Conservation (phyloP, 2,888 invertebrate genomes). For the Mesochorus sp. region DNA sequence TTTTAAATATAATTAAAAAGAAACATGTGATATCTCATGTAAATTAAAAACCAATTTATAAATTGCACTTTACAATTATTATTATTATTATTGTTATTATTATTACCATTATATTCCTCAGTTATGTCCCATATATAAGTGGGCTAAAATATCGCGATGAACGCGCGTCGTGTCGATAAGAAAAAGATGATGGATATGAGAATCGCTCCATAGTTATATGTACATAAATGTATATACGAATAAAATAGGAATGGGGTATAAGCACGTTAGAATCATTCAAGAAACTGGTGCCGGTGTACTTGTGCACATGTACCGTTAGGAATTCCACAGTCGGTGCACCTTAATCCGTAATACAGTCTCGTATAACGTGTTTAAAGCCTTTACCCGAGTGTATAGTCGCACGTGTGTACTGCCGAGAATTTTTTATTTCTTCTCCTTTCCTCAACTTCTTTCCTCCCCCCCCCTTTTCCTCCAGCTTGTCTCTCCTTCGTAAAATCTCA, state of each 20-base stretch:
- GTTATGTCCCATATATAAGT: too few species aligned
- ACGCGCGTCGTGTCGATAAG: too few species aligned
- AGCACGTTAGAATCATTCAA: conserved; percentile 64
- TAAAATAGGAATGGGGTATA: conserved; percentile 17
- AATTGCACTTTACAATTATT: too few species aligned
- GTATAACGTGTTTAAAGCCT: conserved; percentile 43
- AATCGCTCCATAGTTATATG: too few species aligned
- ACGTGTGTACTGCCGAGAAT: conserved; percentile 5
- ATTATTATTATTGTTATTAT: too few species aligned
- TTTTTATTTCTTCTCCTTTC: conserved; percentile 28
- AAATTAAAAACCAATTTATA: too few species aligned
- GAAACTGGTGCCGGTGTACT: conserved; percentile 60
- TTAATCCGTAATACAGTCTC: conserved; percentile 62
- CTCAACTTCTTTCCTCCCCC: too few species aligned
- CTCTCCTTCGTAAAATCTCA: conserved; percentile 2
- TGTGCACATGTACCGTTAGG: conserved; percentile 68
- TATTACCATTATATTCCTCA: too few species aligned
- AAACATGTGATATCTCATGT: too few species aligned
- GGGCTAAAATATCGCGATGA: too few species aligned
- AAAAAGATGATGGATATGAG: not conserved
- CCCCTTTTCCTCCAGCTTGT: not conserved
- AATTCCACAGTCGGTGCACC: conserved; percentile 69
- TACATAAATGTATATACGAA: too few species aligned
- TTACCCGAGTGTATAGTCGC: conserved; percentile 37
- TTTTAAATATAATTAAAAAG: not conserved